Evolutionary conservation across 1,140 invertebrate species (phyloP).

Genomic region (Megalopta genalis): DNA sequence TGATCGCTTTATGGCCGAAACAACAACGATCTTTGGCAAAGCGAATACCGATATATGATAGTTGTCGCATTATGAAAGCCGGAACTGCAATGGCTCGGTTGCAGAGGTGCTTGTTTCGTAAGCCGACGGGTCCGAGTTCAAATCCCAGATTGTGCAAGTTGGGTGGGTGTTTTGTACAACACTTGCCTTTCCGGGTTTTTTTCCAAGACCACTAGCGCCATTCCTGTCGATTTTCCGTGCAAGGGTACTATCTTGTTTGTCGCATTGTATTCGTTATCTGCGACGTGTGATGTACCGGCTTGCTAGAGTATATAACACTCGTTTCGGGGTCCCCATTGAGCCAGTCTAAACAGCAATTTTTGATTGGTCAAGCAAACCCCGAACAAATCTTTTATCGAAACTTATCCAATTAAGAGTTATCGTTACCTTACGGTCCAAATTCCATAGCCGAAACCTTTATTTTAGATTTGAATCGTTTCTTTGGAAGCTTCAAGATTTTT

Average conservation of each 20-base stretch:
- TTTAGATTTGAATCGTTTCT: too few species aligned
- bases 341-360: background rate
- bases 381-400: slow-evolving; percentile 1
- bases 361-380: slow-evolving; percentile 40
- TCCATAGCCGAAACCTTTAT: too few species aligned
- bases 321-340: slow-evolving; percentile 39
- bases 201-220: background rate
- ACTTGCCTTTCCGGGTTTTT: background rate
- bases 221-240: slow-evolving; percentile 17
- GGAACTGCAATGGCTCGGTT: background rate
- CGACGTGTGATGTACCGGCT: slow-evolving; percentile 14
- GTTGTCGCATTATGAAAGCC: accelerated
- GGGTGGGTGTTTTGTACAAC: too few species aligned
- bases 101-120: background rate
- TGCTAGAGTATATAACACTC: slow-evolving; percentile 38
- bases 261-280: slow-evolving; percentile 17
- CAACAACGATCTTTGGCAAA: background rate
- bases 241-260: slow-evolving; percentile 48
- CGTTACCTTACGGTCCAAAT: too few species aligned
- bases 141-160: background rate
- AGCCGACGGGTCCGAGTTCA: background rate
- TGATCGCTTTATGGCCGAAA: too few species aligned
- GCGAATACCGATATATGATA: background rate
- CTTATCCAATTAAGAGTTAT: background rate
- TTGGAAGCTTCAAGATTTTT: too few species aligned